Evolutionary conservation across 2,113 vertebrate species (phyloP).

Genomic region (Cheilinus undulatus): DNA sequence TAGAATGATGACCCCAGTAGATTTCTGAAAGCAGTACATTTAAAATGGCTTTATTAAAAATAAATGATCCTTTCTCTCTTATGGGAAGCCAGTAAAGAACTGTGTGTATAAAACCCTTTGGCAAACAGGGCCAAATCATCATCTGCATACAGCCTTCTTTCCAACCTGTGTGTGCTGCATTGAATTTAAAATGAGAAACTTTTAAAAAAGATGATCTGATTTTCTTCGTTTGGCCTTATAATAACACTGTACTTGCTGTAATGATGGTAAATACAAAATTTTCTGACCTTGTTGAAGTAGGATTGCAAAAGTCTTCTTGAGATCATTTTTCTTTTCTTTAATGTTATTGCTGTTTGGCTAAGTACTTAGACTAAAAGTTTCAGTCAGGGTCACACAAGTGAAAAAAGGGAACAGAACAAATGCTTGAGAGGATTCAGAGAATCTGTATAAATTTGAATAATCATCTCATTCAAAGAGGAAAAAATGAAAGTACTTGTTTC

Average conservation of each 20-base stretch:
- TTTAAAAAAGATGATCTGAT: background rate
- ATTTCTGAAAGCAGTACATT: background rate
- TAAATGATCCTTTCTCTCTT: background rate
- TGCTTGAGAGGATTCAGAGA: constrained; percentile 27
- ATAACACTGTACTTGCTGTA: background rate
- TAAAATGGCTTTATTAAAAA: background rate
- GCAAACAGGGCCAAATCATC: background rate
- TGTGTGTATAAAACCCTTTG: background rate
- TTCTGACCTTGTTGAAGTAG: background rate
- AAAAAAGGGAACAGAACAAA: background rate
- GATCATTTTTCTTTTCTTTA: too few species aligned
- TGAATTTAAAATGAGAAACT: background rate
- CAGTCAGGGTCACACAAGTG: background rate
- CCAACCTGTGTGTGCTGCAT: background rate
- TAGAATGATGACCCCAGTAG: too few species aligned
- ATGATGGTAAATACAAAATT: background rate
- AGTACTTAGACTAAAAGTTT: constrained; percentile 29
- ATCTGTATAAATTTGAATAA: constrained; percentile 33
- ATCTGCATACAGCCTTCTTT: background rate
- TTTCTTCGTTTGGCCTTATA: background rate
- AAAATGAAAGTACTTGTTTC: constrained; percentile 44
- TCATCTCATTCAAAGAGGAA: constrained; percentile 33
- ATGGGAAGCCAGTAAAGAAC: background rate
- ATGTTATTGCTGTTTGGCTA: background rate
- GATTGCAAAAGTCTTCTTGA: background rate